Conservation (phyloP, 2,888 invertebrate genomes). For the Volucella bombylans region DNA sequence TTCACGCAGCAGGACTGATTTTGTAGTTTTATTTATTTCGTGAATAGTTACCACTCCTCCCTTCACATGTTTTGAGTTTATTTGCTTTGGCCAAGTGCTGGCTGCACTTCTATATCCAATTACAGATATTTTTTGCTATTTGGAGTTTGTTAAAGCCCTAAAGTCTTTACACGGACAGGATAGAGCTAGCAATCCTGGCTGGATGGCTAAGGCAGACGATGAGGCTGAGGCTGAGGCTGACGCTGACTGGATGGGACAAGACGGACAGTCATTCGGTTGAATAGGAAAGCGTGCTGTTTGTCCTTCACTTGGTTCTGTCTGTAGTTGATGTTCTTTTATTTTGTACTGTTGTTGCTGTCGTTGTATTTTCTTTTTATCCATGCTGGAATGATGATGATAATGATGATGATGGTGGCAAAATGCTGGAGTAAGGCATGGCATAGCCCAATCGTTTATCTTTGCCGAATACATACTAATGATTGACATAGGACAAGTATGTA, state of each 20-base stretch:
- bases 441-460: constrained; percentile 27
- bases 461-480: constrained; percentile 58
- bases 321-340: constrained; percentile 14
- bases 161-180: constrained; percentile 43
- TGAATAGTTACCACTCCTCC: constrained; percentile 66
- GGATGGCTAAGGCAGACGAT: neutral
- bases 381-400: constrained; percentile 69
- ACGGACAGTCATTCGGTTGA: constrained; percentile 51
- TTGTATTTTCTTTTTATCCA: constrained; percentile 24
- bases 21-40: constrained; percentile 70
- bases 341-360: constrained; percentile 10
- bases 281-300: constrained; percentile 55
- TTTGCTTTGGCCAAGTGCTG: constrained; percentile 69
- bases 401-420: constrained; percentile 68
- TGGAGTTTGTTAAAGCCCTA: constrained; percentile 47
- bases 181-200: neutral
- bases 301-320: constrained; percentile 55
- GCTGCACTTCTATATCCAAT: constrained; percentile 73
- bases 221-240: neutral
- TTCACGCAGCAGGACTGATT: constrained; percentile 69
- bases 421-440: constrained; percentile 42
- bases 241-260: constrained; percentile 5
- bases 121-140: constrained; percentile 69
- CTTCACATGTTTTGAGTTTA: constrained; percentile 56
- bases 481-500: constrained; percentile 58